Percentiles rank a stretch among this genome's conserved stretches.
Conservation (phyloP, 1,140 invertebrate genomes). For the Saccostrea glomerata region DNA sequence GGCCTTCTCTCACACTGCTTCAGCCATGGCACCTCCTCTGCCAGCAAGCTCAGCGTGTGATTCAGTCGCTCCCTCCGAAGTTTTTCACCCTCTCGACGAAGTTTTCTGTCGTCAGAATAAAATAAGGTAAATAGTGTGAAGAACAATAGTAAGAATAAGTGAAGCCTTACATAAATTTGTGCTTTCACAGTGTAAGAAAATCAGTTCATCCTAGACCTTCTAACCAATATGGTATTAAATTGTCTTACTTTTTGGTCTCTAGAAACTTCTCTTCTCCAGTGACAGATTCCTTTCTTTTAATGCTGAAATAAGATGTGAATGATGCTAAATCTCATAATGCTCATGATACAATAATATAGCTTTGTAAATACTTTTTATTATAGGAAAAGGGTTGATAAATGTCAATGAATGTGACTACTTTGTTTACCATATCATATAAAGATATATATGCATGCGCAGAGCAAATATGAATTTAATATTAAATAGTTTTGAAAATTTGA, state of each 20-base stretch:
- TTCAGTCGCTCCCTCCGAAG: slow-evolving; percentile 50
- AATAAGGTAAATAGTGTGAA: not conserved
- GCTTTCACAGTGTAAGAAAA: no score
- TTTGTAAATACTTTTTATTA: not conserved
- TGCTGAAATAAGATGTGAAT: not conserved
- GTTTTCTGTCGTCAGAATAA: slow-evolving; percentile 35
- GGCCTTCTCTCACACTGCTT: slow-evolving; percentile 36
- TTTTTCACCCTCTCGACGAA: slow-evolving; percentile 51
- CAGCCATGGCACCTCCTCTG: slow-evolving; percentile 55
- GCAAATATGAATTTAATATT: no score
- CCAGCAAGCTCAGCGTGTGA: slow-evolving; percentile 16
- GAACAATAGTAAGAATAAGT: no score
- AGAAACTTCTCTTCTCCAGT: not conserved
- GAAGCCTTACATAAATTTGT: no score
- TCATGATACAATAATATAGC: not conserved
- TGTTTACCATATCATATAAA: not conserved
- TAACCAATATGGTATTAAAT: no score
- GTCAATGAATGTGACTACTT: not conserved
- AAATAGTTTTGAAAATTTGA: no score
- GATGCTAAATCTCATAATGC: not conserved
- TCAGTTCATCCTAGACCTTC: no score
- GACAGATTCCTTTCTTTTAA: not conserved
- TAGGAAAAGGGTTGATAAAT: not conserved
- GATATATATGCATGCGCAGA: not conserved
- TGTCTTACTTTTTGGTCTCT: slow-evolving; percentile 8